Percentiles rank a stretch among this genome's conserved stretches.
These are phyloP conservation scores for Mobula hypostoma DNA, from an alignment of 2,113 vertebrate genomes.

Conservation along the genomic window DNA sequence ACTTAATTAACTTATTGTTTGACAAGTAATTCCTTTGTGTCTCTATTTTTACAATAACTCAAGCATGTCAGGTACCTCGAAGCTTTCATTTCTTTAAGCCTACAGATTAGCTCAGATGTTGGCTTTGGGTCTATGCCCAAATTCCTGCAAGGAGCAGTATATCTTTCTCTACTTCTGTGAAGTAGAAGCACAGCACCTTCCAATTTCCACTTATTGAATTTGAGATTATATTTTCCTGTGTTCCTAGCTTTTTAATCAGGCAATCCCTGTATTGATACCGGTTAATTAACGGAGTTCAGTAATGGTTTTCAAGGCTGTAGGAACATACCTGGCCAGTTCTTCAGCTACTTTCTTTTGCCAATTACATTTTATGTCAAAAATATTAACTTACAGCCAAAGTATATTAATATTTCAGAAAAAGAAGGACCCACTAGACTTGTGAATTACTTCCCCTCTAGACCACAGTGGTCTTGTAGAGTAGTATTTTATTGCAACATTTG, in stretches of 20 bases:
- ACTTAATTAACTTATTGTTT: constrained; percentile 17
- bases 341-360: neutral
- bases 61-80: constrained; percentile 18
- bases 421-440: neutral
- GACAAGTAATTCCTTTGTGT: neutral
- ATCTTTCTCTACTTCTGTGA: neutral
- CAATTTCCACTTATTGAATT: constrained; percentile 1
- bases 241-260: neutral
- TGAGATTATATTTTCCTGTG: neutral
- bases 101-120: constrained; percentile 36
- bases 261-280: neutral
- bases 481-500: neutral
- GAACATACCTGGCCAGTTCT: neutral
- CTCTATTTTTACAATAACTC: constrained; percentile 26
- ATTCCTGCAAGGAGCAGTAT: neutral
- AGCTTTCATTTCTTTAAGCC: neutral
- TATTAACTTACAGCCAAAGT: neutral
- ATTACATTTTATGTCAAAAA: constrained; percentile 2
- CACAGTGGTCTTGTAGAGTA: neutral
- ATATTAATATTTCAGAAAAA: constrained; percentile 1
- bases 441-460: constrained; percentile 20
- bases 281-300: neutral
- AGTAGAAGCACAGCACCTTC: neutral
- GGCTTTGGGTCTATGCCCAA: constrained; percentile 28
- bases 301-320: constrained; percentile 7